A percentile compares a stretch with the other conserved stretches of the same genome.
Conservation (phyloP, 2,888 invertebrate genomes). For the Druceiella hillmani region DNA sequence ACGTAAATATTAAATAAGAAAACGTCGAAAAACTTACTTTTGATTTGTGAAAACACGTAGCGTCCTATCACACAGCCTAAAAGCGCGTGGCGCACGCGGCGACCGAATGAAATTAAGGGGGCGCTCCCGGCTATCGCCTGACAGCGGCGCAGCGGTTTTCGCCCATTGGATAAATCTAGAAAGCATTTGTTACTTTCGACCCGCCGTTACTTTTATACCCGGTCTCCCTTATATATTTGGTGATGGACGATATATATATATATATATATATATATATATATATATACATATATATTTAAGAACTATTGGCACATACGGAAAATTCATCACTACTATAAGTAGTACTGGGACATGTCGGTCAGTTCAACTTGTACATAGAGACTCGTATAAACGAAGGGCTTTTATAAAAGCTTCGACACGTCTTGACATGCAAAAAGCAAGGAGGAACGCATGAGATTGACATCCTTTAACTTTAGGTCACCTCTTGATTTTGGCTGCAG, state of each 20-base stretch:
- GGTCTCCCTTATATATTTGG: constrained; percentile 25
- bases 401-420: constrained; percentile 39
- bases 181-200: constrained; percentile 25
- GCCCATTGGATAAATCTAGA: constrained; percentile 21
- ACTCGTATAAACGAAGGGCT: constrained; percentile 51
- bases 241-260: no score
- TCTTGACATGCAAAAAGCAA: constrained; percentile 58
- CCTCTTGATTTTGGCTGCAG: constrained; percentile 62
- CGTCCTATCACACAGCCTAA: constrained; percentile 5
- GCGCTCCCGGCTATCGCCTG: constrained; percentile 1
- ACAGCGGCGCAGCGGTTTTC: constrained; percentile 9
- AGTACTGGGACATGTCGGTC: constrained; percentile 40
- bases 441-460: constrained; percentile 61
- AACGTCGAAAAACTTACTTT: constrained; percentile 10
- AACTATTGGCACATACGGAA: constrained; percentile 52
- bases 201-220: constrained; percentile 26
- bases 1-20: constrained; percentile 14
- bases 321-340: constrained; percentile 48
- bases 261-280: no score
- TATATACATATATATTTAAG: constrained; percentile 40
- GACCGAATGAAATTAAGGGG: constrained; percentile 1
- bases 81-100: constrained; percentile 1
- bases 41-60: constrained; percentile 8
- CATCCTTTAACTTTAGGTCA: constrained; percentile 53
- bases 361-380: constrained; percentile 34